Evolutionary conservation across 2,888 invertebrate genomes (phyloP).

Genomic region (Atrina japonica): DNA sequence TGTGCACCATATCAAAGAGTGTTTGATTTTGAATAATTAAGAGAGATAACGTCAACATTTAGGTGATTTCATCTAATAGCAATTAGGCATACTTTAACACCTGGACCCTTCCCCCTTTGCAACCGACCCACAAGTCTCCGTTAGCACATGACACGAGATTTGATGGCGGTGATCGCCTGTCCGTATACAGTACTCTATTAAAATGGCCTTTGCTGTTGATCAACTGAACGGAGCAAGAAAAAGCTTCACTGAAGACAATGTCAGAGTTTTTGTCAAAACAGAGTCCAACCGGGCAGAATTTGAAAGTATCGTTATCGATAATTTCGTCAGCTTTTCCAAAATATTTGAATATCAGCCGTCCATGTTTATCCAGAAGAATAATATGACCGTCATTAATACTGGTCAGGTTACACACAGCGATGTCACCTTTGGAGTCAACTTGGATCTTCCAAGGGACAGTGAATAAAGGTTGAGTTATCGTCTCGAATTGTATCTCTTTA

Average conservation of each 20-base stretch:
- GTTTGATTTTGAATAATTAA: too few relatives aligned
- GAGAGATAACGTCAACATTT: too few relatives aligned
- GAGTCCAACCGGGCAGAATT: constrained; percentile 28
- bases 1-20: too few relatives aligned
- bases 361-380: constrained; percentile 22
- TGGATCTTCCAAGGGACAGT: constrained; percentile 24
- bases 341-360: constrained; percentile 9
- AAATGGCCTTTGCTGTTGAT: constrained; percentile 11
- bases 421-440: constrained; percentile 8
- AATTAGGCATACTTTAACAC: constrained; percentile 20
- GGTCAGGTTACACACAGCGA: constrained; percentile 28
- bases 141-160: constrained; percentile 14
- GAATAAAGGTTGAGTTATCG: constrained; percentile 5
- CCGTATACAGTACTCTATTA: constrained; percentile 13
- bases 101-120: constrained; percentile 17
- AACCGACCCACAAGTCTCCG: constrained; percentile 26
- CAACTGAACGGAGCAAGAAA: constrained; percentile 20
- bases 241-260: constrained; percentile 14
- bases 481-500: constrained; percentile 18
- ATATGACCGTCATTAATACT: constrained; percentile 18
- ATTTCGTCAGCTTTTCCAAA: constrained; percentile 8
- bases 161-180: constrained; percentile 12
- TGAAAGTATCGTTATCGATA: background rate
- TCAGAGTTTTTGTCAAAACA: constrained; percentile 24
- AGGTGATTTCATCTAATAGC: too few relatives aligned